Conservation (phyloP, 1,140 invertebrate genomes). For the Anagrus nilaparvatae region DNA sequence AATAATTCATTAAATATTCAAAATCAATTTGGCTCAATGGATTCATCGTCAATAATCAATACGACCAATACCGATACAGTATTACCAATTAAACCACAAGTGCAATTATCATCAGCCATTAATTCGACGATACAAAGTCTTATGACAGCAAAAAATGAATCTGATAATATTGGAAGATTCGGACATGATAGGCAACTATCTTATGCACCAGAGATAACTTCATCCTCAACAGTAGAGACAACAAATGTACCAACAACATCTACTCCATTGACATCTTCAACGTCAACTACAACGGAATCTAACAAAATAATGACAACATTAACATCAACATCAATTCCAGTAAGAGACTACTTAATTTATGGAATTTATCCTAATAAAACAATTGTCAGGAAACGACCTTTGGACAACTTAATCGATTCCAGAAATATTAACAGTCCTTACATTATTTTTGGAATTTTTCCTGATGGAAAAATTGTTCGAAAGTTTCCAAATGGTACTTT, state of each 20-base stretch:
- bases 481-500: slow-evolving; percentile 64
- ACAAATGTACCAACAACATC: slow-evolving; percentile 21
- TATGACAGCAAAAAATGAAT: no score
- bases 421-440: slow-evolving; percentile 57
- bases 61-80: no score
- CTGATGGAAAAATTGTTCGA: slow-evolving; percentile 60
- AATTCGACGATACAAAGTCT: no score
- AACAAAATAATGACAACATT: no score
- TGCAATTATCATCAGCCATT: no score
- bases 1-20: no score
- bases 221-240: slow-evolving; percentile 16
- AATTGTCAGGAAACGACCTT: slow-evolving; percentile 59
- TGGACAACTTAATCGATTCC: slow-evolving; percentile 51
- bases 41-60: no score
- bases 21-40: no score
- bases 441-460: slow-evolving; percentile 59
- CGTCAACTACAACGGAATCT: slow-evolving; percentile 18
- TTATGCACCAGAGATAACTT: slow-evolving; percentile 19
- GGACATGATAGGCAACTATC: no score
- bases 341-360: slow-evolving; percentile 58
- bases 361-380: slow-evolving; percentile 64
- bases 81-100: no score
- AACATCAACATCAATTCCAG: slow-evolving; percentile 39
- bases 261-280: slow-evolving; percentile 5
- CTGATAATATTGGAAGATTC: no score